Base-by-base conservation (phyloP, 2,888 invertebrate genomes). In the Troglohyphantes excavatus region DNA sequence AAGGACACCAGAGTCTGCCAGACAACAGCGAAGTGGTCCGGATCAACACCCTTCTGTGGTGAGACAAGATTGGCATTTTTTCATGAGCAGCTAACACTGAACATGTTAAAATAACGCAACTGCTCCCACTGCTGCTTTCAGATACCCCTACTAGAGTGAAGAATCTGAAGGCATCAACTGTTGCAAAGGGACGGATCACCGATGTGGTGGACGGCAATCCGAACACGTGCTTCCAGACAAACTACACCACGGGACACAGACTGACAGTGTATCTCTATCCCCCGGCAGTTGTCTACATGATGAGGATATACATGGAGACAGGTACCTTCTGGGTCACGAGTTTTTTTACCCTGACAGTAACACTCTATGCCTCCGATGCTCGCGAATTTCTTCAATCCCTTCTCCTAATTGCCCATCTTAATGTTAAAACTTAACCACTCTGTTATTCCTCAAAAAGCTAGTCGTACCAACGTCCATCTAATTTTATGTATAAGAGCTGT, bases 11-110 rank as follows among this genome's bases (percentile, higher is more conserved):
- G 93, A 29, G 91, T 91, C 0, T 93, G 93, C 76, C 92, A 92
- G 53, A 90, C 91, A 29, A 92, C 92, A 75, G 93, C 92, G n/a
- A 92, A 92, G 39, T 93, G 93, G 93, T 91, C 92, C 7, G 92
- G 92, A 17, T 81, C 92, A 17, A 92, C 92, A 53, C 93, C 93
- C 0, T 91, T 92, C 17, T 93, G 93, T 89, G 85, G 85, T 85
- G 39, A 76, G 61, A n/a, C n/a, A n/a, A n/a, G n/a, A n/a, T n/a
- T n/a, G n/a, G n/a, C n/a, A n/a, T n/a, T n/a, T n/a, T n/a, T n/a
- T n/a, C n/a, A n/a, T n/a, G n/a, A n/a, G n/a, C n/a, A n/a, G n/a
- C n/a, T n/a, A n/a, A n/a, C n/a, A n/a, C n/a, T n/a, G n/a, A n/a
- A n/a, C n/a, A n/a, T n/a, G n/a, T n/a, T n/a, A n/a, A n/a, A n/a